Evolutionary conservation across 2,113 vertebrate species (phyloP), one percentile per base, ranked within the genome.

Genomic region (Stigmatopora nigra): DNA sequence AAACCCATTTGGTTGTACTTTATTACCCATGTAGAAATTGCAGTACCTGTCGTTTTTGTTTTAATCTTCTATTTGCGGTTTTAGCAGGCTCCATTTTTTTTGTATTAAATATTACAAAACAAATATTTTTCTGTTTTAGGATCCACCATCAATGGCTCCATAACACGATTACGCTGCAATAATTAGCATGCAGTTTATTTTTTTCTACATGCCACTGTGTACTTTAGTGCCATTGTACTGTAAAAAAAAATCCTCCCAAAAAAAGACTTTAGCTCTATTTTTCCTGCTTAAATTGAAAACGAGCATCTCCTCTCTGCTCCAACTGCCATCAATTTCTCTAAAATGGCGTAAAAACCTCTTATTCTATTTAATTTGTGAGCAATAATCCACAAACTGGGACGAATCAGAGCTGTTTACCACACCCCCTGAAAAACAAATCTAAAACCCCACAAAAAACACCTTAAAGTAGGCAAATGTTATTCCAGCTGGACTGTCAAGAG

Each of bases 401-500:
- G 45, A 46, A 45, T 61, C 14, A 4, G 38, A 45, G 59, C 41
- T 3, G 59, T 10, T 41, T 44, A 61, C 1, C 19, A 4, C 19
- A 9, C 51, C 7, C 7, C 16, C 7, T 1, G 12, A 15, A 58
- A 58, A 59, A 47, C 0, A 48, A 31, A 46, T 63, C 61, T 12
- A 5, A 19, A 7, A 19, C 20, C 44, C 45, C 20, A 20, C 15
- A 3, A 14, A 4, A 4, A 31, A 7, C 35, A 17, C 9, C 14
- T 2, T n/a, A 61, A 45, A 60, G 16, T 11, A 7, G 51, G 6
- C 4, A 16, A 64, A 81, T 52, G 68, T 53, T 61, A n/a, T 20
- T 74, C 68, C 74, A 70, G 76, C 55, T 63, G 69, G 75, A 75
- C 46, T 41, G 64, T 65, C 61, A 55, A 22, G 76, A 55, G 56